phyloP scores from a whole-genome alignment of 2,888 invertebrate genomes.

The Hemithea aestivaria region DNA sequence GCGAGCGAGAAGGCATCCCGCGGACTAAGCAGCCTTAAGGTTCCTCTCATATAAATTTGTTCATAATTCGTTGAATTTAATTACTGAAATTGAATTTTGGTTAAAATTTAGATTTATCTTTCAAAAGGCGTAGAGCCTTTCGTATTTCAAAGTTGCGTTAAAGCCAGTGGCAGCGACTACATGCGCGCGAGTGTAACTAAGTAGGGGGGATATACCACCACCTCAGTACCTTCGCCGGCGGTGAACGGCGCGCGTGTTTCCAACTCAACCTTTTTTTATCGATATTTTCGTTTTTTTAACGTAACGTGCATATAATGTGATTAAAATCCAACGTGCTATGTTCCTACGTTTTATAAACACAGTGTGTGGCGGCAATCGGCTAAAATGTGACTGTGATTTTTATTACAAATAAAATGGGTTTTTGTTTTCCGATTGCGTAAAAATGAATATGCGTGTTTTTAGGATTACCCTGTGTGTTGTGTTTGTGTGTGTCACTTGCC shows the following conservation, averaged over 20 bases:
- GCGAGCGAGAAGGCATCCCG: too few species aligned
- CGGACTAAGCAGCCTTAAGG: too few species aligned
- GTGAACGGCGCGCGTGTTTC: constrained; percentile 47
- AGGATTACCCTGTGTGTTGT: constrained; percentile 64
- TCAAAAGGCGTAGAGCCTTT: too few species aligned
- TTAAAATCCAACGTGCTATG: constrained; percentile 29
- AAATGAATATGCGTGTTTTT: constrained; percentile 63
- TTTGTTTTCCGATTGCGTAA: constrained; percentile 38
- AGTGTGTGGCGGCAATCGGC: constrained; percentile 44
- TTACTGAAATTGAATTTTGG: too few species aligned
- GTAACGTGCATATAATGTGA: constrained; percentile 25
- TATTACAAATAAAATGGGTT: constrained; percentile 56
- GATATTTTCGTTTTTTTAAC: constrained; percentile 22
- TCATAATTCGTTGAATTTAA: too few species aligned
- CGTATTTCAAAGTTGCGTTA: too few species aligned
- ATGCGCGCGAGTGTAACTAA: too few species aligned
- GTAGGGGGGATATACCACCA: constrained; percentile 32
- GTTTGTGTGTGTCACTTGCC: constrained; percentile 53
- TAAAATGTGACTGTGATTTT: constrained; percentile 72
- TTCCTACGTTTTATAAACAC: constrained; percentile 36
- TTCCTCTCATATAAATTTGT: too few species aligned
- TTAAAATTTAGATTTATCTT: too few species aligned
- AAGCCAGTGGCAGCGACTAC: too few species aligned
- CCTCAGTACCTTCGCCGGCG: constrained; percentile 57
- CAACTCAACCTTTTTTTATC: constrained; percentile 34